phyloP scores from a whole-genome alignment of 2,113 vertebrate genomes.

The Cephalopholis sonnerati region DNA sequence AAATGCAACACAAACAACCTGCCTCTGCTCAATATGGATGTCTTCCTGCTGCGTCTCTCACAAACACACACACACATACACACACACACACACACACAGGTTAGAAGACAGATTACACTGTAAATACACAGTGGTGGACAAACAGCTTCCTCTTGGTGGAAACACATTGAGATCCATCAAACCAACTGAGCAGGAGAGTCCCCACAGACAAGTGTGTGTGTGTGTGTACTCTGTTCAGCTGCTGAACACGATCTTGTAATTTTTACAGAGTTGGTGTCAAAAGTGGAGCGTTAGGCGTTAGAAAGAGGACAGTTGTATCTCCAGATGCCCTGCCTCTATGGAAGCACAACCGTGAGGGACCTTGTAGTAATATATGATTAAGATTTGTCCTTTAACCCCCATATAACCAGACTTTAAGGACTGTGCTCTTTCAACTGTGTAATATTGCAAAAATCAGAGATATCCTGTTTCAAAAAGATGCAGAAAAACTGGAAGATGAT shows the following conservation, averaged over 20 bases:
- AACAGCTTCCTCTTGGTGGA: slow-evolving; percentile 59
- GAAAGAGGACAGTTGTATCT: slow-evolving; percentile 7
- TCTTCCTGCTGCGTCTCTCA: slow-evolving; percentile 30
- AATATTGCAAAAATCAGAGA: too few relatives aligned
- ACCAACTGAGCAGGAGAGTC: slow-evolving; percentile 11
- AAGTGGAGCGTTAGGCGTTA: background rate
- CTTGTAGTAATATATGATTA: too few relatives aligned
- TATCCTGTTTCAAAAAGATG: too few relatives aligned
- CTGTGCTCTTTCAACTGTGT: too few relatives aligned
- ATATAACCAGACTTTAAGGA: too few relatives aligned
- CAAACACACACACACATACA: slow-evolving; percentile 34
- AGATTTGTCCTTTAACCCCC: too few relatives aligned
- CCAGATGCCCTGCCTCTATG: too few relatives aligned
- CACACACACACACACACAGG: slow-evolving; percentile 33
- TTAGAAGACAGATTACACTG: slow-evolving; percentile 27
- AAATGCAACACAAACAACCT: slow-evolving; percentile 10
- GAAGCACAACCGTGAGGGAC: too few relatives aligned
- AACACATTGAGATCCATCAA: slow-evolving; percentile 56
- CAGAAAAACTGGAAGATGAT: too few relatives aligned
- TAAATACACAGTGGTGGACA: slow-evolving; percentile 27
- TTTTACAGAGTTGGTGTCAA: slow-evolving; percentile 36
- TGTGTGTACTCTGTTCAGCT: background rate
- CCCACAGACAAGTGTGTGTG: slow-evolving; percentile 12
- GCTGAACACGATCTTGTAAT: slow-evolving; percentile 29
- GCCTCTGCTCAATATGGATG: slow-evolving; percentile 38